phyloP scores from a whole-genome alignment of 2,888 invertebrate species.

The Allolobophora icterica region DNA sequence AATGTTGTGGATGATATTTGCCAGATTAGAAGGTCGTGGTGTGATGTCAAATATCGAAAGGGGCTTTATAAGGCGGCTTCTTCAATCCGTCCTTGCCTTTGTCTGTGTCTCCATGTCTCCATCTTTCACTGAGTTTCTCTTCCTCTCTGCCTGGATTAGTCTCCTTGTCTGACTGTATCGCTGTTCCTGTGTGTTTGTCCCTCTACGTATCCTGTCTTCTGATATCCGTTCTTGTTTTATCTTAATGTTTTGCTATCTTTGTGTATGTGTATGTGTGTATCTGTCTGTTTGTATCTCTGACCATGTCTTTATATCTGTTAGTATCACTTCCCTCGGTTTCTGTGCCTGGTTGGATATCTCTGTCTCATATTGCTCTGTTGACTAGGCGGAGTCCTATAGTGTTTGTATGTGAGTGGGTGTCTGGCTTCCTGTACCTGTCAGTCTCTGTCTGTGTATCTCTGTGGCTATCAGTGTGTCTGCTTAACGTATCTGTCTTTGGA shows the following conservation, averaged over 20 bases:
- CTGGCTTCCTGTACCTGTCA: neutral
- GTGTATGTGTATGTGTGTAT: neutral
- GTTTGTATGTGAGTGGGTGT: neutral
- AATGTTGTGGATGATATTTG: neutral
- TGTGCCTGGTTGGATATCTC: neutral
- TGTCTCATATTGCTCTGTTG: neutral
- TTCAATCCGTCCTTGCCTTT: neutral
- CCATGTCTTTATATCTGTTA: neutral
- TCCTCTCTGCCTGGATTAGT: too few relatives aligned
- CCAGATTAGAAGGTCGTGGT: neutral
- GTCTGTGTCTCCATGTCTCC: neutral
- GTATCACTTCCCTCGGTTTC: neutral
- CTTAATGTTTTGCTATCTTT: neutral
- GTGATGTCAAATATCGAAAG: neutral
- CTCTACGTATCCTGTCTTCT: too few relatives aligned
- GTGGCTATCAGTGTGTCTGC: neutral
- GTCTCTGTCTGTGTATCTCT: neutral
- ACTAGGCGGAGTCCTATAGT: neutral
- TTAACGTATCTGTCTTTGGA: neutral
- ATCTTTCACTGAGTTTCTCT: neutral
- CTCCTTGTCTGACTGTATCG: too few relatives aligned
- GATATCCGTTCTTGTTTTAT: neutral
- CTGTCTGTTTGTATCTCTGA: neutral
- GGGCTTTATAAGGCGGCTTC: too few relatives aligned
- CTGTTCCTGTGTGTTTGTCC: neutral